Evolutionary conservation across 1,140 invertebrate species (phyloP).

Genomic region (Temnothorax curvispinosus): DNA sequence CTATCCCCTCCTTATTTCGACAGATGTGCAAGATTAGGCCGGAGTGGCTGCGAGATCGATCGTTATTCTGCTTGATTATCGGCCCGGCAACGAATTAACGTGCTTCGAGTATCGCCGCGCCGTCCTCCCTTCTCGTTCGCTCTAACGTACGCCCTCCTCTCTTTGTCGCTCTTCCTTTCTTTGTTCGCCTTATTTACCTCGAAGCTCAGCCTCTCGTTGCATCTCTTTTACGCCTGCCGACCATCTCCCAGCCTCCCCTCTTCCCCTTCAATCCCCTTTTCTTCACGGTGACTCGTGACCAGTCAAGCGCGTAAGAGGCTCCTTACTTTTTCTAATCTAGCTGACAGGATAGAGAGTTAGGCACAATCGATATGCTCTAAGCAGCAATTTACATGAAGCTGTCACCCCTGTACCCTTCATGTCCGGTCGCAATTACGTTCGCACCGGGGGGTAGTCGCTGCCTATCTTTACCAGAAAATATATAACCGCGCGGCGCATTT

Average conservation of each 20-base stretch:
- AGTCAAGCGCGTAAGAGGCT: conserved; percentile 75
- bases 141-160: conserved; percentile 2
- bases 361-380: conserved; percentile 74
- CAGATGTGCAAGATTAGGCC: conserved; percentile 44
- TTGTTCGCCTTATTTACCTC: conserved; percentile 54
- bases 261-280: conserved; percentile 31
- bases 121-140: neutral
- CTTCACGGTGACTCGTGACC: conserved; percentile 50
- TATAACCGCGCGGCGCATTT: conserved; percentile 34
- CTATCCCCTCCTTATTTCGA: conserved; percentile 38
- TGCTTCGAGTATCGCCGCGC: conserved; percentile 17
- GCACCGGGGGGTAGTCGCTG: conserved; percentile 64
- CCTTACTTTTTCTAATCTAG: conserved; percentile 78
- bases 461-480: conserved; percentile 68
- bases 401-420: conserved; percentile 33
- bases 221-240: conserved; percentile 51
- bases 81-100: conserved; percentile 53
- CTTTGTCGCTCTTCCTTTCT: conserved; percentile 57
- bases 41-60: conserved; percentile 35
- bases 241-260: neutral
- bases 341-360: conserved; percentile 61
- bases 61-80: conserved; percentile 60
- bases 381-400: conserved; percentile 81
- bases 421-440: conserved; percentile 74
- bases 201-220: conserved; percentile 52